A percentile compares a stretch with the other conserved stretches of the same genome.
These are phyloP conservation scores for Lagorchestes hirsutus DNA, from an alignment of 2,797 vertebrate genomes.

Conservation along the genomic window DNA sequence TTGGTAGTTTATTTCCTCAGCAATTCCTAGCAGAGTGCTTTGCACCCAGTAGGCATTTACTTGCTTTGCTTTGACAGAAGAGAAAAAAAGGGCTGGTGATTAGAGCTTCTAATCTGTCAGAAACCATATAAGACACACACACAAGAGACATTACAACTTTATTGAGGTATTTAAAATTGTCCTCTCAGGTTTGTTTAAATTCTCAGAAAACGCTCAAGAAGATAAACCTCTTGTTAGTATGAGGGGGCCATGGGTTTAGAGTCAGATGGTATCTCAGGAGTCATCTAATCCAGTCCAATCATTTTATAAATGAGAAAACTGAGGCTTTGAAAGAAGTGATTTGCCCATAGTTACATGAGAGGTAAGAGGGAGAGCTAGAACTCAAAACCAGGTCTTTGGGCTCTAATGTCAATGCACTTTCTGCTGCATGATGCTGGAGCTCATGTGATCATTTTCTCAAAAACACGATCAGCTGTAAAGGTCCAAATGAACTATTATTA, in stretches of 20 bases:
- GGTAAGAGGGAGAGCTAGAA: neutral
- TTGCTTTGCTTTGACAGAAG: conserved; percentile 48
- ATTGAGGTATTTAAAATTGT: conserved; percentile 53
- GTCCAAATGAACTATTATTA: conserved; percentile 34
- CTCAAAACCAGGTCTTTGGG: neutral
- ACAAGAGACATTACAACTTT: neutral
- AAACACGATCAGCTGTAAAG: conserved; percentile 41
- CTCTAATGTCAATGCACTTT: neutral
- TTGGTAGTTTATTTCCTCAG: conserved; percentile 43
- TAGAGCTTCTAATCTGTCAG: conserved; percentile 31
- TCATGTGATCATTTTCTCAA: conserved; percentile 34
- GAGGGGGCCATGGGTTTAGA: neutral
- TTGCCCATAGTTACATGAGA: neutral
- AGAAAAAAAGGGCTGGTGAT: conserved; percentile 33
- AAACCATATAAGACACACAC: conserved; percentile 36
- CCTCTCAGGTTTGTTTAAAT: conserved; percentile 60
- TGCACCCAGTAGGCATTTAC: conserved; percentile 14
- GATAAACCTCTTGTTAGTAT: conserved; percentile 1
- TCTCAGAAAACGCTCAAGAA: conserved; percentile 65
- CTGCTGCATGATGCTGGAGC: neutral
- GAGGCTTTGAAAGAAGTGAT: neutral
- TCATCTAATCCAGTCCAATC: neutral
- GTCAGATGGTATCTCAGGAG: neutral
- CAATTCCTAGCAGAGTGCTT: conserved; percentile 3
- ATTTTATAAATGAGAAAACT: neutral